Percentiles rank a stretch among this genome's conserved stretches.
Evolutionary conservation across 2,888 invertebrate species (phyloP).

Genomic region (Carpatolechia fugitivella): DNA sequence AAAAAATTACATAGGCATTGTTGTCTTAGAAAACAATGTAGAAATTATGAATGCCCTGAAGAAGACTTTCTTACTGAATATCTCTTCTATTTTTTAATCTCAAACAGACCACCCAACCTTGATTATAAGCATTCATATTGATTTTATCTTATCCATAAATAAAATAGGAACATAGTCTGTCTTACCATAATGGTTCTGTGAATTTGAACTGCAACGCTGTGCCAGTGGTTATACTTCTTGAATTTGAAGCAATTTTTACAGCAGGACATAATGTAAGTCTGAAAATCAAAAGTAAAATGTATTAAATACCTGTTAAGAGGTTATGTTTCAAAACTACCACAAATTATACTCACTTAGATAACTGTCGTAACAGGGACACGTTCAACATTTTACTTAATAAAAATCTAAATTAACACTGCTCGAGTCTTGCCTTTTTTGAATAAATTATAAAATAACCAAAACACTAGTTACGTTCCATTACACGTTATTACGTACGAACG

Average conservation of each 20-base stretch:
- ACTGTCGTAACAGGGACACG: conserved; percentile 54
- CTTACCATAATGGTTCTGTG: conserved; percentile 67
- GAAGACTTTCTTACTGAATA: no score
- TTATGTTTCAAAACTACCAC: conserved; percentile 13
- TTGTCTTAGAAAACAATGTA: no score
- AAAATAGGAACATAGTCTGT: no score
- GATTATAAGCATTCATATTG: no score
- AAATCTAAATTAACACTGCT: background rate
- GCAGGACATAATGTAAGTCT: conserved; percentile 54
- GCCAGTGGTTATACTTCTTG: conserved; percentile 49
- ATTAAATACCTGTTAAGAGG: conserved; percentile 14
- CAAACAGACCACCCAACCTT: no score
- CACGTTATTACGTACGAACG: background rate
- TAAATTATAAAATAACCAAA: background rate
- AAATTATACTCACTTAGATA: conserved; percentile 45
- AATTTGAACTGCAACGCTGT: conserved; percentile 56
- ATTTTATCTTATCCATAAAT: no score
- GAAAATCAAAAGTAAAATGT: conserved; percentile 28
- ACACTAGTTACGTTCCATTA: background rate
- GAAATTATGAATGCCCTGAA: no score
- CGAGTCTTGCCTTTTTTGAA: background rate
- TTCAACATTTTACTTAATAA: conserved; percentile 43
- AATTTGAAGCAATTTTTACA: conserved; percentile 36
- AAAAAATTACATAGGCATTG: no score
- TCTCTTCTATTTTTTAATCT: no score